Percentiles rank a stretch among this genome's conserved stretches.
Conservation (phyloP, 1,140 invertebrate species). For the Propsilocerus akamusi region DNA sequence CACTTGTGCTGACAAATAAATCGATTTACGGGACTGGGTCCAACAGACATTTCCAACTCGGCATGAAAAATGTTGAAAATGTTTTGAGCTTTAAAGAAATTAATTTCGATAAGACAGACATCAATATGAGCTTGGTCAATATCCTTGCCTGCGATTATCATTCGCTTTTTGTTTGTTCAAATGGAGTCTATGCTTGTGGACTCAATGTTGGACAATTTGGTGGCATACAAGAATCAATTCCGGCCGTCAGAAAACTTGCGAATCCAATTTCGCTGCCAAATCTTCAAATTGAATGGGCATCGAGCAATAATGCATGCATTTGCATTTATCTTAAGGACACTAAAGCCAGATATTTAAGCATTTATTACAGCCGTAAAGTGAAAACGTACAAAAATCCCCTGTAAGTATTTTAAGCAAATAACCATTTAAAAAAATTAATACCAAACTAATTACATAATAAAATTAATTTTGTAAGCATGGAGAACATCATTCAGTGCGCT, state of each 20-base stretch:
- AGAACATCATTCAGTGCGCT: not conserved
- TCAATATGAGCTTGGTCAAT: slow-evolving; percentile 13
- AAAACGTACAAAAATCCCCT: not conserved
- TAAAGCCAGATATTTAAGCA: not conserved
- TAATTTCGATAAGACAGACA: slow-evolving; percentile 14
- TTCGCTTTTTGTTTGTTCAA: slow-evolving; percentile 37
- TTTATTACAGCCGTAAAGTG: not conserved
- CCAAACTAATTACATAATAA: too few relatives aligned
- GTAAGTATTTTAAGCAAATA: too few relatives aligned
- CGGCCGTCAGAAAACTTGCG: not conserved
- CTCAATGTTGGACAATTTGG: slow-evolving; percentile 54
- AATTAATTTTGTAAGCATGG: too few relatives aligned
- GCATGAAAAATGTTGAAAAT: slow-evolving; percentile 24
- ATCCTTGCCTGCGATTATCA: slow-evolving; percentile 34
- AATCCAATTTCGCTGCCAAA: not conserved
- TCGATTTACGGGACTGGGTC: slow-evolving; percentile 42
- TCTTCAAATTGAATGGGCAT: not conserved
- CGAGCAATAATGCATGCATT: not conserved
- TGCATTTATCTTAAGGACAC: not conserved
- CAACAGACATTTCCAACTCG: slow-evolving; percentile 43
- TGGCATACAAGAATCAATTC: not conserved
- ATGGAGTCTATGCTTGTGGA: slow-evolving; percentile 37
- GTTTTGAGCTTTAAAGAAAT: slow-evolving; percentile 17
- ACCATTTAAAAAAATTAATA: too few relatives aligned
- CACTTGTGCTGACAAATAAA: slow-evolving; percentile 33